Conservation (phyloP, 2,113 vertebrate genomes). For the Jacana jacana region DNA sequence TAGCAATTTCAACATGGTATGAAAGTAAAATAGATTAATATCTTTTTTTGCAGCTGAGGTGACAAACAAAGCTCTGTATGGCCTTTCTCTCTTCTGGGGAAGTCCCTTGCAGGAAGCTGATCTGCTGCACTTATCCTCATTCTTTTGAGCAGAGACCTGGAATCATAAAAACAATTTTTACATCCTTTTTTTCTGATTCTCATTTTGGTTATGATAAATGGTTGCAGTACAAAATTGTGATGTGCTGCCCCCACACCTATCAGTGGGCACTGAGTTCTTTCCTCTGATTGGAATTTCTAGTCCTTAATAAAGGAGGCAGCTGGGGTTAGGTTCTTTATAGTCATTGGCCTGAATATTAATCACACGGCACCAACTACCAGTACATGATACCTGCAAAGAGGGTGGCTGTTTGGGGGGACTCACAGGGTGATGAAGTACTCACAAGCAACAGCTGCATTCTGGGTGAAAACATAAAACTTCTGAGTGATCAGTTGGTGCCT, state of each 20-base stretch:
- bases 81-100: background rate
- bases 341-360: background rate
- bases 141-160: background rate
- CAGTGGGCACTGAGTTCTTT: background rate
- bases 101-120: background rate
- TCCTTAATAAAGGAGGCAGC: background rate
- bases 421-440: background rate
- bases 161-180: background rate
- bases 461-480: background rate
- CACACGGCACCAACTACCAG: background rate
- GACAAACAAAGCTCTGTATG: background rate
- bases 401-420: background rate
- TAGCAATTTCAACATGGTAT: background rate
- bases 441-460: background rate
- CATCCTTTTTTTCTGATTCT: background rate
- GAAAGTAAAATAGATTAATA: background rate
- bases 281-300: background rate
- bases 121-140: background rate
- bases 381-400: background rate
- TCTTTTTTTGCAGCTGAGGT: background rate
- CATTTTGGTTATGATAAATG: background rate
- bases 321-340: background rate
- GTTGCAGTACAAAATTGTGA: background rate
- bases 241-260: background rate
- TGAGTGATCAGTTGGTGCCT: background rate